Conservation (phyloP, 2,888 invertebrate genomes). For the Drosophila kokeensis region DNA sequence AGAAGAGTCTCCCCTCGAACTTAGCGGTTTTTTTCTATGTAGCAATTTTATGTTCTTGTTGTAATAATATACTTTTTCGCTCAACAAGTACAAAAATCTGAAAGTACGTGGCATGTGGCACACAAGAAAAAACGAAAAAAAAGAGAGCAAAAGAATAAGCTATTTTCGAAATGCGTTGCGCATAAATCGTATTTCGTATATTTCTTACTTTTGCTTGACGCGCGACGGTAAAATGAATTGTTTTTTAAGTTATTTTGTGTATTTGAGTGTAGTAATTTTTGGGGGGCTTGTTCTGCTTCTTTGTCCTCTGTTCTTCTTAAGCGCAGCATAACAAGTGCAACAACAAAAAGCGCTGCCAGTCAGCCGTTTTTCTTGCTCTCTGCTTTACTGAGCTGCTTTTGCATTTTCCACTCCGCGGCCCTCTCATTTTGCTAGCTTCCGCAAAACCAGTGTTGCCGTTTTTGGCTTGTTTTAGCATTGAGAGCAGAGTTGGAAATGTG, state of each 20-base stretch:
- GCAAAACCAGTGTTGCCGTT: constrained; percentile 11
- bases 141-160: constrained; percentile 26
- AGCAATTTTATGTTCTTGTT: constrained; percentile 51
- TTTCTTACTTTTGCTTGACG: constrained; percentile 12
- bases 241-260: constrained; percentile 8
- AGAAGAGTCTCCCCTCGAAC: constrained; percentile 43
- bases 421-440: constrained; percentile 33
- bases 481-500: not conserved
- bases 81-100: constrained; percentile 69
- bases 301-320: not conserved
- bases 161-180: constrained; percentile 67
- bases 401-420: not conserved
- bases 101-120: constrained; percentile 50
- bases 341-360: constrained; percentile 29
- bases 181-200: constrained; percentile 33
- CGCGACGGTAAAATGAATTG: constrained; percentile 31
- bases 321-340: constrained; percentile 17
- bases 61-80: constrained; percentile 59
- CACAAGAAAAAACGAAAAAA: not conserved
- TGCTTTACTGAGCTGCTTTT: constrained; percentile 26
- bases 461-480: not conserved
- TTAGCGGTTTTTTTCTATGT: constrained; percentile 53
- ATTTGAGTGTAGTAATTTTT: not conserved
- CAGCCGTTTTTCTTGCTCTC: constrained; percentile 35
- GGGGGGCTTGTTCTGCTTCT: not conserved